A percentile compares a stretch with the other conserved stretches of the same genome.
phyloP scores from a whole-genome alignment of 2,888 invertebrate genomes.

The Heliconius erato region DNA sequence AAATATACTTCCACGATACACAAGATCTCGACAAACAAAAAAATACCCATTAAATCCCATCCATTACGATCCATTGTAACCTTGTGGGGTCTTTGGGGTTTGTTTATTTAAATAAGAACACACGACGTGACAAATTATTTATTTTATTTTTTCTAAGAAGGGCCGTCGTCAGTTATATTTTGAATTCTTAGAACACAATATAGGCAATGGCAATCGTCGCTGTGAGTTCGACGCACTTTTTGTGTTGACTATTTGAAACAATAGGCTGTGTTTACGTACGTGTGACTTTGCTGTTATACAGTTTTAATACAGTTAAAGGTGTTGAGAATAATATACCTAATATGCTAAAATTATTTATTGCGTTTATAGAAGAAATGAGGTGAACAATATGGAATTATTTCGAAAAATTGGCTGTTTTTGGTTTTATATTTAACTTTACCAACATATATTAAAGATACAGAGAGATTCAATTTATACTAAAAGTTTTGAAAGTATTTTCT shows the following conservation, averaged over 20 bases:
- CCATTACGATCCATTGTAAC: conserved; percentile 1
- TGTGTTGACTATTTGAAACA: conserved; percentile 35
- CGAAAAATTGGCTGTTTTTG: neutral
- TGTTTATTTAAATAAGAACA: conserved; percentile 34
- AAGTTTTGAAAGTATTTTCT: no score
- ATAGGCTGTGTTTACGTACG: conserved; percentile 34
- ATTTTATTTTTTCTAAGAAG: conserved; percentile 41
- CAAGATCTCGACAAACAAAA: neutral
- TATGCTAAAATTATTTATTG: neutral
- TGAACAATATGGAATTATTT: neutral
- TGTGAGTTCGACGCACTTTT: conserved; percentile 51
- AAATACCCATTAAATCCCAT: neutral
- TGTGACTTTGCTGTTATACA: conserved; percentile 17
- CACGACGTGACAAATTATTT: conserved; percentile 35
- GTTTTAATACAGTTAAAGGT: neutral
- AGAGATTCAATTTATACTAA: no score
- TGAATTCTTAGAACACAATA: conserved; percentile 49
- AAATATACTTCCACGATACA: neutral
- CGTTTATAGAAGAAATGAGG: neutral
- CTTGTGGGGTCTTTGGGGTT: neutral
- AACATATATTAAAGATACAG: no score
- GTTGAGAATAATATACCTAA: no score
- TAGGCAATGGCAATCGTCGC: conserved; percentile 43
- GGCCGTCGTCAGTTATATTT: conserved; percentile 41
- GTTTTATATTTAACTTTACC: neutral